Evolutionary conservation across 2,113 vertebrate genomes (phyloP).

Genomic region (Sakesphorus luctuosus): DNA sequence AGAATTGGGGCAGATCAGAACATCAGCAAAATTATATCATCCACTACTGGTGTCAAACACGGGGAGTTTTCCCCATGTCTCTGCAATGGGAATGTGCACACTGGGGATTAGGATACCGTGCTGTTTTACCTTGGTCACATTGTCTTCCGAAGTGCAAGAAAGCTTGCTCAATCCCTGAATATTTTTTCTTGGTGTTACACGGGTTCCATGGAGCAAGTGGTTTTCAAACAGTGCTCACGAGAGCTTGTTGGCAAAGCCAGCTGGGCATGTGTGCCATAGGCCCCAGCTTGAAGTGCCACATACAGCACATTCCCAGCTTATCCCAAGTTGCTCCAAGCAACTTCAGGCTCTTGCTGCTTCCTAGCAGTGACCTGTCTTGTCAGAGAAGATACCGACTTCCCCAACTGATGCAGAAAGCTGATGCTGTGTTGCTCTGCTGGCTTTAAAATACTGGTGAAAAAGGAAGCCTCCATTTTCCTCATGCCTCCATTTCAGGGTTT

Average conservation of each 20-base stretch:
- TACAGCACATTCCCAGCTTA: not conserved
- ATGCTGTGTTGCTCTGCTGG: not conserved
- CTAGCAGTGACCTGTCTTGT: not conserved
- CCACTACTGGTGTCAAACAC: not conserved
- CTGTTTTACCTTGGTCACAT: not conserved
- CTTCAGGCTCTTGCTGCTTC: not conserved
- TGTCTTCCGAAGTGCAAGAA: not conserved
- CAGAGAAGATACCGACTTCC: not conserved
- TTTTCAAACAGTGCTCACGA: not conserved
- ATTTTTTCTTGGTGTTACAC: not conserved
- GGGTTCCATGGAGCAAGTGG: not conserved
- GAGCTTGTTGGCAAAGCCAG: not conserved
- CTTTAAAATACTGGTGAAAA: not conserved
- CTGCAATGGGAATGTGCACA: not conserved
- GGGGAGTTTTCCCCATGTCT: not conserved
- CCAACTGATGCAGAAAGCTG: not conserved
- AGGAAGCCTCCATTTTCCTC: not conserved
- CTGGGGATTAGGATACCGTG: not conserved
- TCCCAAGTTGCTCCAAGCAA: rapidly evolving
- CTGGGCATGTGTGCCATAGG: not conserved
- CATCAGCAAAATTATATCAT: not conserved
- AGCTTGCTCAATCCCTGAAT: not conserved
- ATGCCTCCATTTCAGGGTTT: not conserved
- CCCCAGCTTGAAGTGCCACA: not conserved
- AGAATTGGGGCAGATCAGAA: not conserved